A percentile compares a stretch with the other conserved stretches of the same genome.
Conservation (phyloP, 1,140 invertebrate species). For the Neodiprion pinetum region DNA sequence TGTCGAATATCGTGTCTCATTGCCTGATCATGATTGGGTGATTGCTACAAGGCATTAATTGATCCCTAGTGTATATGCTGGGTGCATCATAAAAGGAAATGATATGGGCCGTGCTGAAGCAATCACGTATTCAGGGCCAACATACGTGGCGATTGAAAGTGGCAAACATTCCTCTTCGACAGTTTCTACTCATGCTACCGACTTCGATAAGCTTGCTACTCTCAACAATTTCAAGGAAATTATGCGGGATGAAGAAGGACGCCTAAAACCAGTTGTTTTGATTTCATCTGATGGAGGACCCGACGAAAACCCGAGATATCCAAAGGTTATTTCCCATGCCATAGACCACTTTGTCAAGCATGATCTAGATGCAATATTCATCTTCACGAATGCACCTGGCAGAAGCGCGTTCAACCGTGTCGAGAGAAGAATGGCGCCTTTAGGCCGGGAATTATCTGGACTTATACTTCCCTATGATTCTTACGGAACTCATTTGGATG, state of each 20-base stretch:
- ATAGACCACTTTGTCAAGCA: slow-evolving; percentile 36
- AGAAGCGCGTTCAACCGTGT: slow-evolving; percentile 44
- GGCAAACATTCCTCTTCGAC: slow-evolving; percentile 45
- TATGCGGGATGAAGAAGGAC: slow-evolving; percentile 32
- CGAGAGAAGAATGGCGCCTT: slow-evolving; percentile 48
- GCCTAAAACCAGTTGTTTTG: slow-evolving; percentile 53
- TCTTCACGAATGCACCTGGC: slow-evolving; percentile 54
- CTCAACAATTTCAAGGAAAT: slow-evolving; percentile 35
- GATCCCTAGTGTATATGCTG: slow-evolving; percentile 48
- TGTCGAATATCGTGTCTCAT: slow-evolving; percentile 48
- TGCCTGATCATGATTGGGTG: slow-evolving; percentile 59
- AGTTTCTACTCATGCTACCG: slow-evolving; percentile 37
- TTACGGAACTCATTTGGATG: slow-evolving; percentile 51
- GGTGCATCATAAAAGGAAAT: slow-evolving; percentile 23
- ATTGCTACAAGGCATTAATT: slow-evolving; percentile 51
- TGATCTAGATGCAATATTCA: slow-evolving; percentile 53
- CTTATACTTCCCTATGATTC: slow-evolving; percentile 49
- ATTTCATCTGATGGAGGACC: slow-evolving; percentile 51
- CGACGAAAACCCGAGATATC: slow-evolving; percentile 50
- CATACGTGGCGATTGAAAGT: slow-evolving; percentile 50
- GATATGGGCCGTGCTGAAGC: slow-evolving; percentile 36
- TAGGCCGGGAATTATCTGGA: slow-evolving; percentile 47
- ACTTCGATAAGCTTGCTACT: slow-evolving; percentile 37
- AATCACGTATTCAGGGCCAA: slow-evolving; percentile 50
- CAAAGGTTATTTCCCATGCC: slow-evolving; percentile 25